Evolutionary conservation across 2,797 vertebrate species (phyloP).

Genomic region (Parauchenoglanis punctatus): DNA sequence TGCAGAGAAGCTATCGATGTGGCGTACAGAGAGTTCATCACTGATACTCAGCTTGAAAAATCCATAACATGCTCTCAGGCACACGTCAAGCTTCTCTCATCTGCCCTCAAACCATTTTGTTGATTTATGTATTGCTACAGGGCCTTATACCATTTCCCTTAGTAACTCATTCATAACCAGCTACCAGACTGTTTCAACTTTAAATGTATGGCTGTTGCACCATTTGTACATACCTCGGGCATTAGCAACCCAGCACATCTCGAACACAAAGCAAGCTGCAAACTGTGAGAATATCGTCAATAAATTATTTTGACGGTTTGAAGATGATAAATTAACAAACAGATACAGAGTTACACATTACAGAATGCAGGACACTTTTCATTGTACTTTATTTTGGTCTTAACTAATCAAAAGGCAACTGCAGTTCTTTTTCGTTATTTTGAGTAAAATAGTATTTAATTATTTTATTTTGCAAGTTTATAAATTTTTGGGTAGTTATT

Average conservation of each 20-base stretch:
- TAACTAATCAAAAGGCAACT: background rate
- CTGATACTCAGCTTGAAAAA: conserved; percentile 57
- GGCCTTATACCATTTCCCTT: conserved; percentile 65
- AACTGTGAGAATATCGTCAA: background rate
- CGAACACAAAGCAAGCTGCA: background rate
- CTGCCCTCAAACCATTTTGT: conserved; percentile 58
- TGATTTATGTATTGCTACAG: conserved; percentile 68
- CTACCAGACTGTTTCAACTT: background rate
- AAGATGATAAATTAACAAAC: too few relatives aligned
- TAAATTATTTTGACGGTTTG: background rate
- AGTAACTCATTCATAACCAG: conserved; percentile 69
- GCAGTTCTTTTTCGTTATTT: background rate
- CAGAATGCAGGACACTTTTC: background rate
- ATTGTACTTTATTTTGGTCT: background rate
- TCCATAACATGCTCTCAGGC: conserved; percentile 65
- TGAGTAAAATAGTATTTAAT: background rate
- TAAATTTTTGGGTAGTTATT: background rate
- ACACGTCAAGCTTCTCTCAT: conserved; percentile 41
- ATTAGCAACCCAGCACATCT: background rate
- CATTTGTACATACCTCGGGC: background rate
- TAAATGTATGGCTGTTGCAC: background rate
- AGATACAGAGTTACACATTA: background rate
- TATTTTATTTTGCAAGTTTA: background rate
- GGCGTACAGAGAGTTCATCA: conserved; percentile 34
- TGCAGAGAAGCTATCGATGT: conserved; percentile 40